Conservation (phyloP, 2,888 invertebrate genomes). For the Netelia melanura region DNA sequence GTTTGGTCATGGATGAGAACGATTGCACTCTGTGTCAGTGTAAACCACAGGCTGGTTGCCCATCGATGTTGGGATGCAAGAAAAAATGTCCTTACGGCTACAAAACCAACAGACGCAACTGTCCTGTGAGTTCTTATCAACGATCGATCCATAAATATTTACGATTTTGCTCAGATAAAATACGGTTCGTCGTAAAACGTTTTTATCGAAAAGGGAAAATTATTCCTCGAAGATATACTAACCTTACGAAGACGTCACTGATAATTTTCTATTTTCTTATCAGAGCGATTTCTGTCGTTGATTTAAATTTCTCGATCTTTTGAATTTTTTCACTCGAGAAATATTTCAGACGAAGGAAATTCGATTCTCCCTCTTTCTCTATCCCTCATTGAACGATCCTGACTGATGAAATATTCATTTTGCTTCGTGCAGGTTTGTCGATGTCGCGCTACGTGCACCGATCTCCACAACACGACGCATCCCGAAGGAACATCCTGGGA, state of each 20-base stretch:
- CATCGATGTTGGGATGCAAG: constrained; percentile 76
- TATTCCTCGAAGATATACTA: too few species aligned
- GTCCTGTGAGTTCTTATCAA: constrained; percentile 75
- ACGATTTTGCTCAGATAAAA: too few species aligned
- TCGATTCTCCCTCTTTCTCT: not conserved
- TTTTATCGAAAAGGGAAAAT: too few species aligned
- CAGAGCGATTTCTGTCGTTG: too few species aligned
- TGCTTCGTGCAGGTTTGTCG: constrained; percentile 77
- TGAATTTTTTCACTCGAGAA: too few species aligned
- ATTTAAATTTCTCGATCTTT: too few species aligned
- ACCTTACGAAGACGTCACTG: too few species aligned
- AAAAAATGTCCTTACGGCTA: constrained; percentile 80
- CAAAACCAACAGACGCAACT: constrained; percentile 79
- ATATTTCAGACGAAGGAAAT: not conserved
- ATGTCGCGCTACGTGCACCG: constrained; percentile 79
- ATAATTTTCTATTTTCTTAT: too few species aligned
- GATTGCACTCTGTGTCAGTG: constrained; percentile 81
- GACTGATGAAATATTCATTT: constrained; percentile 41
- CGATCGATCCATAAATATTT: constrained; percentile 12
- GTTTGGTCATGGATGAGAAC: constrained; percentile 79
- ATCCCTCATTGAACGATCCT: constrained; percentile 11
- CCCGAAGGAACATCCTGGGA: constrained; percentile 80
- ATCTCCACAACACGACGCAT: constrained; percentile 78
- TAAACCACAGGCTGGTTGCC: constrained; percentile 76
- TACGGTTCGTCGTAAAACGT: too few species aligned